Evolutionary conservation across 2,797 vertebrate species (phyloP).

Genomic region (Morus bassanus): DNA sequence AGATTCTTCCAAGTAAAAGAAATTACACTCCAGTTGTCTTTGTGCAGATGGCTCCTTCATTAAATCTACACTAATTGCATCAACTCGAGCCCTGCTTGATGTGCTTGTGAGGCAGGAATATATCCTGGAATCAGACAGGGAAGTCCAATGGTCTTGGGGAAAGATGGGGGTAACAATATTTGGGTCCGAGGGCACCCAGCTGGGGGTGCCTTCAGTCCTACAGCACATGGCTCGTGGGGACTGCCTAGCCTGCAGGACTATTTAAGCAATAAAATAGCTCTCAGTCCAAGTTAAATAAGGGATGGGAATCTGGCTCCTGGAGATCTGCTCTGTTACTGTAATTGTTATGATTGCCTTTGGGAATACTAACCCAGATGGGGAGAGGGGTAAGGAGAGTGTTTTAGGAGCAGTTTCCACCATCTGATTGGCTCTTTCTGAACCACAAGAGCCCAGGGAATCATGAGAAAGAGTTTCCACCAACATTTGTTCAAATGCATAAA

Average conservation of each 20-base stretch:
- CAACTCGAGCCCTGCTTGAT: not conserved
- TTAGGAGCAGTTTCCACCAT: not conserved
- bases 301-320: not conserved
- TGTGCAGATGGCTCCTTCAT: not conserved
- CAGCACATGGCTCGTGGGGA: not conserved
- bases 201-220: not conserved
- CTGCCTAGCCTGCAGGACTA: fast-evolving
- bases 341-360: not conserved
- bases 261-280: not conserved
- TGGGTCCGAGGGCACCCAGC: too few relatives aligned
- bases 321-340: not conserved
- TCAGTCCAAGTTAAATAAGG: not conserved
- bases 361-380: not conserved
- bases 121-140: too few relatives aligned
- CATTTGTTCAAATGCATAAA: not conserved
- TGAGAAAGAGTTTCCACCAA: not conserved
- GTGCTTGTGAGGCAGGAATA: not conserved
- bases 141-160: not conserved
- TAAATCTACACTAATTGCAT: not conserved
- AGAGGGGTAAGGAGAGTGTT: not conserved
- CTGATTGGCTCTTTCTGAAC: not conserved
- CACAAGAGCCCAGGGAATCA: not conserved
- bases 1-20: not conserved
- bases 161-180: too few relatives aligned
- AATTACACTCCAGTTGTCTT: not conserved